Evolutionary conservation across 2,797 vertebrate species (phyloP).

Genomic region (Helicolenus hilgendorfi): DNA sequence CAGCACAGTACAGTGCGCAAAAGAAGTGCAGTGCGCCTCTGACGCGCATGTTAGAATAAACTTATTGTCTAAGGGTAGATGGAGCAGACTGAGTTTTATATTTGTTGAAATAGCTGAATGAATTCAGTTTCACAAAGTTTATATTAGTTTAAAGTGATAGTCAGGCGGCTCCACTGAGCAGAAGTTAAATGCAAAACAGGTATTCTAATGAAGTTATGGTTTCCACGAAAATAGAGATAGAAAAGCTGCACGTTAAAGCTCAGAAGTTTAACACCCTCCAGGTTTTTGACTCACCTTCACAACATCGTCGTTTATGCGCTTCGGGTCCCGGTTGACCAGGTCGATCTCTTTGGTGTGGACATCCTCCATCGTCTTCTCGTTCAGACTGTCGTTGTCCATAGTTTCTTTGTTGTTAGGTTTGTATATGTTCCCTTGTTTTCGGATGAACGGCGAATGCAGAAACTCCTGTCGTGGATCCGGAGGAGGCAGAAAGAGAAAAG

Average conservation of each 20-base stretch:
- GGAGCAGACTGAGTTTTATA: neutral
- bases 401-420: constrained; percentile 98
- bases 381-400: constrained; percentile 96
- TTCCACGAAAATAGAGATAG: neutral
- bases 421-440: constrained; percentile 99
- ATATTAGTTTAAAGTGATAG: neutral
- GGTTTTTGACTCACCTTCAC: constrained; percentile 94
- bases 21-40: constrained; percentile 17
- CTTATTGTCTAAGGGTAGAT: neutral
- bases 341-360: constrained; percentile 98
- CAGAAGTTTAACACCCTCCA: neutral
- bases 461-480: constrained; percentile 90
- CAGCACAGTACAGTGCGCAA: constrained; percentile 26
- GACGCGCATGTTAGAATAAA: constrained; percentile 6
- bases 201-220: neutral
- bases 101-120: neutral
- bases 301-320: constrained; percentile 96
- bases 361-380: constrained; percentile 94
- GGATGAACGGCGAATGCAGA: constrained; percentile 94
- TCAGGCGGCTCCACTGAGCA: neutral
- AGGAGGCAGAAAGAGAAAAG: constrained; percentile 43
- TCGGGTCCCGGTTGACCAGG: constrained; percentile 97
- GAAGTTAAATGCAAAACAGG: neutral
- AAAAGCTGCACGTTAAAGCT: neutral
- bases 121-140: neutral